Evolutionary conservation across 2,797 vertebrate species (phyloP).

Genomic region (Anguilla obscura): DNA sequence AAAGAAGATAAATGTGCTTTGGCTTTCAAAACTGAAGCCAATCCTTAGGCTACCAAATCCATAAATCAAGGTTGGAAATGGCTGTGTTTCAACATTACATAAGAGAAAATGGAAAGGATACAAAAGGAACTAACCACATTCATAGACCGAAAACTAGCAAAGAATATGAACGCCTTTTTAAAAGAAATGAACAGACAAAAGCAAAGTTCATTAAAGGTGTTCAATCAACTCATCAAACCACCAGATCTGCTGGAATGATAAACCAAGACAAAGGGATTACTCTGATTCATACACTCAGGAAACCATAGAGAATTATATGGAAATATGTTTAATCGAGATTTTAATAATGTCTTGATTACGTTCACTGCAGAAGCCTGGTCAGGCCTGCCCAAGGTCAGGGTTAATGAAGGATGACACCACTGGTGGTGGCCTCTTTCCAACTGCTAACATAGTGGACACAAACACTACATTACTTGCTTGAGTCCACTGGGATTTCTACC

Average conservation of each 20-base stretch:
- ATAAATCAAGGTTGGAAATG: constrained; percentile 53
- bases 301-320: neutral
- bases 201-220: constrained; percentile 1
- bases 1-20: constrained; percentile 39
- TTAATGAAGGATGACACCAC: neutral
- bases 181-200: constrained; percentile 27
- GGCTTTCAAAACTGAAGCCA: constrained; percentile 45
- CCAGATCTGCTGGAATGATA: neutral
- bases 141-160: constrained; percentile 32
- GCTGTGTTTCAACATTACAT: constrained; percentile 54
- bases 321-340: neutral
- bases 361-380: neutral
- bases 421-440: neutral
- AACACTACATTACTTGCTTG: neutral
- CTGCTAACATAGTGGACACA: neutral
- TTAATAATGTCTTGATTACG: neutral
- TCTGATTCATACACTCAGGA: neutral
- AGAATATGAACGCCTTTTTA: constrained; percentile 22
- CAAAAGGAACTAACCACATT: constrained; percentile 33
- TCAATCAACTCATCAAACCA: neutral
- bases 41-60: constrained; percentile 44
- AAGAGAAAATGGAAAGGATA: constrained; percentile 41
- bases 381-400: neutral
- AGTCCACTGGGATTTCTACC: neutral
- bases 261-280: constrained; percentile 13